A percentile compares a stretch with the other conserved stretches of the same genome.
Evolutionary conservation across 2,888 invertebrate genomes (phyloP).

Genomic region (Phortica magna): DNA sequence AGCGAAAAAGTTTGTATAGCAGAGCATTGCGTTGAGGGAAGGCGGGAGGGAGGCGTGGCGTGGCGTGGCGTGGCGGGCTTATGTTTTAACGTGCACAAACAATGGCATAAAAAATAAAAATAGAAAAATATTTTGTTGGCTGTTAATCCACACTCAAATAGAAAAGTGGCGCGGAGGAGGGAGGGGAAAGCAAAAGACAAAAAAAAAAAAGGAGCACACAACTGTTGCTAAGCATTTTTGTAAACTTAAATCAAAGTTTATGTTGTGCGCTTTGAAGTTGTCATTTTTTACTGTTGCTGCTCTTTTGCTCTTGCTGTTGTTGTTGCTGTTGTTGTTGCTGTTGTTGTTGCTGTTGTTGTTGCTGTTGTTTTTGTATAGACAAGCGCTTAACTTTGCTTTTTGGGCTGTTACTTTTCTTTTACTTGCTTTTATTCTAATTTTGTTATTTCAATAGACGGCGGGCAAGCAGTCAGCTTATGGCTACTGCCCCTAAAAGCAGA

Average conservation of each 20-base stretch:
- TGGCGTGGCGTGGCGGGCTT: not conserved
- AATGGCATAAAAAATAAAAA: slow-evolving; percentile 44
- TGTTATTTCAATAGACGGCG: not conserved
- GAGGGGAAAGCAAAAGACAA: slow-evolving; percentile 21
- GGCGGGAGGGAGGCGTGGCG: not conserved
- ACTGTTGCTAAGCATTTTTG: slow-evolving; percentile 69
- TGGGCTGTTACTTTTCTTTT: not conserved
- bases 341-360: slow-evolving; percentile 47
- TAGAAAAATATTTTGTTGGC: slow-evolving; percentile 69
- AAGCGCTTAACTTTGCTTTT: slow-evolving; percentile 22
- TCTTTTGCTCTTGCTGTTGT: slow-evolving; percentile 37
- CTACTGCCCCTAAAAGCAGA: slow-evolving; percentile 34
- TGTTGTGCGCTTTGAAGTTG: slow-evolving; percentile 48
- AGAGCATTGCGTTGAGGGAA: not conserved
- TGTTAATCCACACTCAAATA: slow-evolving; percentile 62
- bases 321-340: slow-evolving; percentile 46
- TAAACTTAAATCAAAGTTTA: slow-evolving; percentile 73
- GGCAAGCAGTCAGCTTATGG: not conserved
- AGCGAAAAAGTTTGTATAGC: slow-evolving; percentile 49
- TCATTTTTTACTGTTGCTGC: slow-evolving; percentile 28
- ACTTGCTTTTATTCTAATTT: not conserved
- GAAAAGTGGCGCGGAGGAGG: slow-evolving; percentile 47
- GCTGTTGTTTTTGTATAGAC: slow-evolving; percentile 40
- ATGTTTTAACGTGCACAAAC: slow-evolving; percentile 7
- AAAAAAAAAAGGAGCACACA: slow-evolving; percentile 35